Evolutionary conservation across 2,888 invertebrate genomes (phyloP).

Genomic region (Coelopa pilipes): DNA sequence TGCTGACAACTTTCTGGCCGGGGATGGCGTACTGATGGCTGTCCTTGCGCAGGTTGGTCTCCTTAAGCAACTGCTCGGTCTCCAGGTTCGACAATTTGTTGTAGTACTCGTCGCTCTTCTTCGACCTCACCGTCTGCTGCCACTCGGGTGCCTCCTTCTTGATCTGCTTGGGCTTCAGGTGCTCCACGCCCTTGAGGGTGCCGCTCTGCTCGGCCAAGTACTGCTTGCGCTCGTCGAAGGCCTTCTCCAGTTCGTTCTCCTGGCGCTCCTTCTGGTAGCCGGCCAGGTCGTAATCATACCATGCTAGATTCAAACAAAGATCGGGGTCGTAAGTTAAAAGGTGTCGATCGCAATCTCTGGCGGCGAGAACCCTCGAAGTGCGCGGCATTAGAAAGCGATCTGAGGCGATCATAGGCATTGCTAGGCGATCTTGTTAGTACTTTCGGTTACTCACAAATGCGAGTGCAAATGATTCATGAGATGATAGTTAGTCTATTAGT

Average conservation of each 20-base stretch:
- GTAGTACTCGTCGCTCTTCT: conserved; percentile 86
- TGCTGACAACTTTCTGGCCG: conserved; percentile 82
- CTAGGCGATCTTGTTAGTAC: not conserved
- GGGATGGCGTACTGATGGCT: conserved; percentile 86
- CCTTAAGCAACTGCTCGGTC: conserved; percentile 85
- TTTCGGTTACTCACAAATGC: conserved; percentile 6
- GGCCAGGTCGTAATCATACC: conserved; percentile 90
- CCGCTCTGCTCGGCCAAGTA: conserved; percentile 75
- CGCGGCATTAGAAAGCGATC: conserved; percentile 4
- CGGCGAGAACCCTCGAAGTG: not conserved
- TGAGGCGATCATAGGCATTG: not conserved
- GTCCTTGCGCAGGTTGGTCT: conserved; percentile 80
- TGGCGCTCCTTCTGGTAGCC: conserved; percentile 83
- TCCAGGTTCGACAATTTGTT: conserved; percentile 84
- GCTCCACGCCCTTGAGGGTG: conserved; percentile 70
- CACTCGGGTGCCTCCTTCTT: conserved; percentile 85
- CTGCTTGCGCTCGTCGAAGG: conserved; percentile 86
- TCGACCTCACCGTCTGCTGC: conserved; percentile 84
- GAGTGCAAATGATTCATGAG: too few relatives aligned
- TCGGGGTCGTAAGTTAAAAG: not conserved
- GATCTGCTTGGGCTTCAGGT: conserved; percentile 74
- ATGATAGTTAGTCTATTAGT: too few relatives aligned
- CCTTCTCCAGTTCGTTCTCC: conserved; percentile 86
- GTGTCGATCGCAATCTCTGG: too few relatives aligned
- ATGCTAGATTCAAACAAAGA: conserved; percentile 71